These are phyloP conservation scores for Lymantria monacha DNA, from an alignment of 2,888 invertebrate species.

Conservation along the genomic window DNA sequence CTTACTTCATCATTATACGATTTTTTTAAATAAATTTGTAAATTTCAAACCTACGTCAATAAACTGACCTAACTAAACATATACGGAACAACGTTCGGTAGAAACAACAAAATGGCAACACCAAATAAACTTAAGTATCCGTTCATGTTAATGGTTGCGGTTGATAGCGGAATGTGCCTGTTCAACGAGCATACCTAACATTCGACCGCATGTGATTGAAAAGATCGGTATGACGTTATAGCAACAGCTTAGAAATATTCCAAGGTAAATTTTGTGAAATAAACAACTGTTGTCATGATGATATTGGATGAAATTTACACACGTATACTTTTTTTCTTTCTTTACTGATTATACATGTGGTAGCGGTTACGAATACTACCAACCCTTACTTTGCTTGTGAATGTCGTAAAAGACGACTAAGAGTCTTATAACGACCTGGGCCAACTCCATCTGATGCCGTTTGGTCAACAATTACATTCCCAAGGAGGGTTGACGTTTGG, in stretches of 20 bases:
- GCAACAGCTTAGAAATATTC: background rate
- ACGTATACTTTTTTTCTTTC: too few relatives aligned
- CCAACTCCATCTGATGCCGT: too few relatives aligned
- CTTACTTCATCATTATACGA: too few relatives aligned
- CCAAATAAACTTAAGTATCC: constrained; percentile 14
- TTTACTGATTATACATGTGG: too few relatives aligned
- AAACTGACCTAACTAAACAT: background rate
- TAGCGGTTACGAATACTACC: too few relatives aligned
- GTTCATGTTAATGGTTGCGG: background rate
- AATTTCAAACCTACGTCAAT: background rate
- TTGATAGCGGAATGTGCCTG: constrained; percentile 2
- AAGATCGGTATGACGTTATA: background rate
- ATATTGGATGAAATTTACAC: too few relatives aligned
- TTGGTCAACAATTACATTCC: too few relatives aligned
- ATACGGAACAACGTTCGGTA: constrained; percentile 35
- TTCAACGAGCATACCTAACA: background rate
- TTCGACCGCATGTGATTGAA: background rate
- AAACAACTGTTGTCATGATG: too few relatives aligned
- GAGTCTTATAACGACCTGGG: too few relatives aligned
- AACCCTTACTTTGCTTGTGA: too few relatives aligned
- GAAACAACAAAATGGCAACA: constrained; percentile 31
- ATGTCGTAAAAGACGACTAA: too few relatives aligned
- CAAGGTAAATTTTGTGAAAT: background rate
- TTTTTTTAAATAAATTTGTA: background rate
- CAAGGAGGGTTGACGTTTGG: too few relatives aligned